Conservation (phyloP, 2,888 invertebrate species). For the Minunthozetes semirufus region DNA sequence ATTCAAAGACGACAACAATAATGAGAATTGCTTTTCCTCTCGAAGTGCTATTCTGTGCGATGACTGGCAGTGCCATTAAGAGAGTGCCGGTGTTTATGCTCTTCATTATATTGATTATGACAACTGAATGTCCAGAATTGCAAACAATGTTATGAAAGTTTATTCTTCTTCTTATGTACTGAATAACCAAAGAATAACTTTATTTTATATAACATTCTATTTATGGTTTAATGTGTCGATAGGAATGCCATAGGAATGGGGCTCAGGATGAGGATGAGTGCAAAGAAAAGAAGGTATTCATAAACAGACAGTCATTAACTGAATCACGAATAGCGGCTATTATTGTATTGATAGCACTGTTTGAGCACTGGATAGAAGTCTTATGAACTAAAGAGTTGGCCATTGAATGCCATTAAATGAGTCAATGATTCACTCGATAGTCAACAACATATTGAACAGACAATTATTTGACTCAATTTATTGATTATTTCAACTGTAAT, state of each 20-base stretch:
- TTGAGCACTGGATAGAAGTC: background rate
- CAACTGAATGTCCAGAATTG: background rate
- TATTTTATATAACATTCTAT: slow-evolving; percentile 1
- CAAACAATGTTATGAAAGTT: background rate
- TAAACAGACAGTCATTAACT: slow-evolving; percentile 6
- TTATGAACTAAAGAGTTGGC: background rate
- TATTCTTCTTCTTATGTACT: background rate
- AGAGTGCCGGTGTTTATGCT: background rate
- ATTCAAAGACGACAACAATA: too few relatives aligned
- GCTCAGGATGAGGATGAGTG: background rate
- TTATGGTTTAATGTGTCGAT: background rate
- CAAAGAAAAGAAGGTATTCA: background rate
- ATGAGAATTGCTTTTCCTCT: too few relatives aligned
- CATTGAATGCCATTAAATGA: background rate
- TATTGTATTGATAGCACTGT: background rate
- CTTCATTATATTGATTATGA: background rate
- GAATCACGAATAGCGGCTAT: background rate
- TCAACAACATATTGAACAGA: background rate
- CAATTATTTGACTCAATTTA: too few relatives aligned
- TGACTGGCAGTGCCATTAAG: too few relatives aligned
- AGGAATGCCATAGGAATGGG: background rate
- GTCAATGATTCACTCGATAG: background rate
- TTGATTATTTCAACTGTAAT: too few relatives aligned
- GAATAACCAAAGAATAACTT: background rate
- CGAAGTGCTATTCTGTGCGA: too few relatives aligned